Percentiles rank a stretch among this genome's conserved stretches.
These are phyloP conservation scores for Lordiphosa fenestrarum DNA, from an alignment of 2,888 invertebrate genomes.

Conservation along the genomic window DNA sequence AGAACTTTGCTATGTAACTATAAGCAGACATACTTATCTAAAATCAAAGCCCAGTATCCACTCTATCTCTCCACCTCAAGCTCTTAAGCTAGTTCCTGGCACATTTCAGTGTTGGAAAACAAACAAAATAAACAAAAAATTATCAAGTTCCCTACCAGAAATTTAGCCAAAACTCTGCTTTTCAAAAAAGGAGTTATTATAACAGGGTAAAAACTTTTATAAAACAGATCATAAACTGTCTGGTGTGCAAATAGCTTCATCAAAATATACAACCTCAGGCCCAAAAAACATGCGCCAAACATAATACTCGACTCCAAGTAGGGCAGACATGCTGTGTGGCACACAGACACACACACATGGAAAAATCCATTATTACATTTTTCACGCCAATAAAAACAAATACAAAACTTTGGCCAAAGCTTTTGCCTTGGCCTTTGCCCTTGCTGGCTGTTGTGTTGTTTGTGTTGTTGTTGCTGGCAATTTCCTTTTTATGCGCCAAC, in stretches of 20 bases:
- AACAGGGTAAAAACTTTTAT: too few species aligned
- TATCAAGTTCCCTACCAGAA: too few species aligned
- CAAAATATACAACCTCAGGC: conserved; percentile 39
- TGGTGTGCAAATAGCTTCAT: conserved; percentile 49
- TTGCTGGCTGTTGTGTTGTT: conserved; percentile 12
- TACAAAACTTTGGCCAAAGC: conserved; percentile 51
- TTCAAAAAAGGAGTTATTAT: too few species aligned
- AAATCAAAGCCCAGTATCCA: too few species aligned
- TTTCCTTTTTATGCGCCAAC: conserved; percentile 44
- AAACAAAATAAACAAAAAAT: too few species aligned
- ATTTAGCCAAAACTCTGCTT: too few species aligned
- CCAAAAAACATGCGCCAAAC: conserved; percentile 26
- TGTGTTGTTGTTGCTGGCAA: conserved; percentile 44
- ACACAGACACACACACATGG: conserved; percentile 14
- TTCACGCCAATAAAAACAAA: conserved; percentile 74
- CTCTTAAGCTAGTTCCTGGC: too few species aligned
- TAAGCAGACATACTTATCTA: too few species aligned
- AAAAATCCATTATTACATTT: conserved; percentile 66
- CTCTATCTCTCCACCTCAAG: too few species aligned
- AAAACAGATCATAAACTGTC: too few species aligned
- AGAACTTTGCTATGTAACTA: too few species aligned
- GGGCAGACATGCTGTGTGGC: conserved; percentile 21
- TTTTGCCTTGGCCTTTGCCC: conserved; percentile 43
- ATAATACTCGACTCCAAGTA: conserved; percentile 14
- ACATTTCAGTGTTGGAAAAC: too few species aligned